These are phyloP conservation scores for Noctua fimbriata DNA, from an alignment of 2,888 invertebrate genomes.

Conservation along the genomic window DNA sequence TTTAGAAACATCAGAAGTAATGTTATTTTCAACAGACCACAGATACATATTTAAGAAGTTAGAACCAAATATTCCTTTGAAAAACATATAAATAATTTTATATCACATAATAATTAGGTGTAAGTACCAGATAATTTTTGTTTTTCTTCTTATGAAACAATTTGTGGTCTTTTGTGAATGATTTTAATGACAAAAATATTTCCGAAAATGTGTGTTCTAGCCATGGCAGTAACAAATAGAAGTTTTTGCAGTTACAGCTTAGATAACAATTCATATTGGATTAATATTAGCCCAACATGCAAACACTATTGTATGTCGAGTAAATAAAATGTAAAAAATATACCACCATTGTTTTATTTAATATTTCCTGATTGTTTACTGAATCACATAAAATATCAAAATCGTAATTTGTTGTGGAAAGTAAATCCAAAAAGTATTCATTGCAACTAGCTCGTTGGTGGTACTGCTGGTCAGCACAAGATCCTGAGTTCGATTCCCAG, in stretches of 20 bases:
- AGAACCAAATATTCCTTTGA: not conserved
- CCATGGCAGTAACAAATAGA: slow-evolving; percentile 49
- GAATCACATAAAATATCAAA: not conserved
- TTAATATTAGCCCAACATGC: slow-evolving; percentile 65
- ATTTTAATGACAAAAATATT: not conserved
- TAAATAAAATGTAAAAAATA: slow-evolving; percentile 80
- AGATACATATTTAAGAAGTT: not conserved
- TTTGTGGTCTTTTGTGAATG: slow-evolving; percentile 20
- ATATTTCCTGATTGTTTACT: not conserved
- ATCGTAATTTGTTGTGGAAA: not conserved
- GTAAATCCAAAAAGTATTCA: not conserved
- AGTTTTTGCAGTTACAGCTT: slow-evolving; percentile 68
- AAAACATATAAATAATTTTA: not conserved
- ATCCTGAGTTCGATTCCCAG: not conserved
- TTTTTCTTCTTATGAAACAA: not conserved
- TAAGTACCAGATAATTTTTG: not conserved
- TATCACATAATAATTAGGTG: not conserved
- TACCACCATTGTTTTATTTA: slow-evolving; percentile 34
- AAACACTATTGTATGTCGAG: slow-evolving; percentile 76
- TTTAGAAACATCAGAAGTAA: not conserved
- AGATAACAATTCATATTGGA: slow-evolving; percentile 60
- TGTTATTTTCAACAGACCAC: not conserved
- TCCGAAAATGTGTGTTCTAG: slow-evolving; percentile 45
- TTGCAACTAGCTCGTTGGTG: not conserved
- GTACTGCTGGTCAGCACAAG: not conserved